Evolutionary conservation across 1,140 invertebrate species (phyloP).

Genomic region (Sarcophaga peregrina): DNA sequence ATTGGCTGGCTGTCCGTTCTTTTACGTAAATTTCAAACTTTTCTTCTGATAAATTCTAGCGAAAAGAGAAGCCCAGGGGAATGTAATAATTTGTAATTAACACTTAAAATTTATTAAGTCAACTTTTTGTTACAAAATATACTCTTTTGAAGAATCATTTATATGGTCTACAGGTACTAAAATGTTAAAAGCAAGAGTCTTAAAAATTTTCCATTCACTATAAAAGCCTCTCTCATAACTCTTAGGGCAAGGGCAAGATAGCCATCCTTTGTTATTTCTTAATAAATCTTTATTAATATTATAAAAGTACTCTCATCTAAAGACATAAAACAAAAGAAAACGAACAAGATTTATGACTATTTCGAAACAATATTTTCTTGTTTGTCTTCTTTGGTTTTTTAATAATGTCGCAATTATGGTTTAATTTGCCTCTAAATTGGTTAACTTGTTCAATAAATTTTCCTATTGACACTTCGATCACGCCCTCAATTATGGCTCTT

Average conservation of each 20-base stretch:
- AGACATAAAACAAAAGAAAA: not conserved
- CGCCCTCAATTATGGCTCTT: not conserved
- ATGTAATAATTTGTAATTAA: conserved; percentile 3
- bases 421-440: not conserved
- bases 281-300: conserved; percentile 12
- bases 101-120: conserved; percentile 19
- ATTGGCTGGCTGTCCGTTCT: not conserved
- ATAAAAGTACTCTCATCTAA: not conserved
- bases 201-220: too few species aligned
- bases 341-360: not conserved
- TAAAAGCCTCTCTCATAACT: too few species aligned
- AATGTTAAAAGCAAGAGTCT: too few species aligned
- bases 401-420: too few species aligned
- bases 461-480: not conserved
- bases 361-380: not conserved
- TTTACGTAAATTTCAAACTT: not conserved
- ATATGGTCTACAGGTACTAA: too few species aligned
- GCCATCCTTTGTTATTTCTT: too few species aligned
- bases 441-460: not conserved
- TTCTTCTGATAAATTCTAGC: not conserved
- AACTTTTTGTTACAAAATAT: not conserved
- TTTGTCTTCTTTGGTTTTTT: not conserved
- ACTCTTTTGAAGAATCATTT: too few species aligned
- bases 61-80: not conserved
- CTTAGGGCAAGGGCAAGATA: too few species aligned